Conservation (phyloP, 2,888 invertebrate species). For the Eulithis testata region DNA sequence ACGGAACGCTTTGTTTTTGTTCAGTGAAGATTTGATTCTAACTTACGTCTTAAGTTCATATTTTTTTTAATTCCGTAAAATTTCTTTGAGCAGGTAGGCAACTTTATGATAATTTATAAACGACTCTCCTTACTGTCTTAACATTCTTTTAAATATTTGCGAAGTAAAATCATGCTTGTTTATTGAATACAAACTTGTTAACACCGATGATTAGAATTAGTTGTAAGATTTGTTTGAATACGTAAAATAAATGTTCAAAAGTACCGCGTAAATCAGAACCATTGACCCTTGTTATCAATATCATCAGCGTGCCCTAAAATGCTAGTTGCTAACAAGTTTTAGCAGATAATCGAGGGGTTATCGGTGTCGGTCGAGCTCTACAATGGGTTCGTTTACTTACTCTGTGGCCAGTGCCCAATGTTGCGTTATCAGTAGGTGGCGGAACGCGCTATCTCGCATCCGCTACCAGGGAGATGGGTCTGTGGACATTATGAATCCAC, state of each 20-base stretch:
- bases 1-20: constrained; percentile 54
- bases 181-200: no score
- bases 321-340: constrained; percentile 50
- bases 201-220: background rate
- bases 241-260: constrained; percentile 11
- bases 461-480: constrained; percentile 53
- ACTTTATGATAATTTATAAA: background rate
- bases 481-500: constrained; percentile 37
- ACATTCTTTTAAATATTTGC: no score
- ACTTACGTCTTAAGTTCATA: constrained; percentile 4
- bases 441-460: constrained; percentile 75
- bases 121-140: no score
- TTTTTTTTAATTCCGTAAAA: background rate
- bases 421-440: constrained; percentile 69
- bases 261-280: constrained; percentile 31
- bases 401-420: constrained; percentile 63
- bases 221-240: background rate
- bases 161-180: no score
- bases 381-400: constrained; percentile 75
- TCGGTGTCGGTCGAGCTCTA: constrained; percentile 45
- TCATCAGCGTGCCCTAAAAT: constrained; percentile 37
- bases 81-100: background rate
- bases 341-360: constrained; percentile 67
- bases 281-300: constrained; percentile 30
- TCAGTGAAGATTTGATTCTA: constrained; percentile 30